These are phyloP conservation scores for Lordiphosa stackelbergi DNA, from an alignment of 1,140 invertebrate genomes.

Conservation along the genomic window DNA sequence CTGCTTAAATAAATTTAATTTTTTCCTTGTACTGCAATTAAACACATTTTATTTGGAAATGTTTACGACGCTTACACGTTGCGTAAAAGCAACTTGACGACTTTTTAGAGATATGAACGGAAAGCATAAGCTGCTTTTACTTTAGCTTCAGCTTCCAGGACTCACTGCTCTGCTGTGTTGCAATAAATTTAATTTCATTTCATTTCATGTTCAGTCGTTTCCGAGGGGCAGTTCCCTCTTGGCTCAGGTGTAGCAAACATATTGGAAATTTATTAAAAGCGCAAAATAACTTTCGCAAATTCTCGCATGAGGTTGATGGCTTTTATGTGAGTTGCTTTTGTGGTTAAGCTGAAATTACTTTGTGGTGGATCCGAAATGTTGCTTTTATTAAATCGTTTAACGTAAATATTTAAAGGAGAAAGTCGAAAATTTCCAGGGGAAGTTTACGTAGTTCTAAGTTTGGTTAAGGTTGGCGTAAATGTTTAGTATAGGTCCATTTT, in stretches of 20 bases:
- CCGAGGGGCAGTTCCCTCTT: conserved; percentile 1
- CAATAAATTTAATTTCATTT: conserved; percentile 63
- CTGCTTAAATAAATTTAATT: conserved; percentile 11
- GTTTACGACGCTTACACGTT: conserved; percentile 62
- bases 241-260: conserved; percentile 50
- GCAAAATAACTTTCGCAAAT: conserved; percentile 35
- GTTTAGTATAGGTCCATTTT: no score
- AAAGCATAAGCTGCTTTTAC: conserved; percentile 39
- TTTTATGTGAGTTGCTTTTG: conserved; percentile 29
- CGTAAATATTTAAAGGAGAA: no score
- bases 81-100: conserved; percentile 65
- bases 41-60: conserved; percentile 64
- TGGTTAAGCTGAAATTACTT: conserved; percentile 39
- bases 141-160: conserved; percentile 5
- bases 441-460: no score
- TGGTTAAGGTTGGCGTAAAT: no score
- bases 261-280: conserved; percentile 53
- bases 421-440: no score
- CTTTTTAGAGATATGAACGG: conserved; percentile 54
- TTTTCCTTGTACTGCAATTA: conserved; percentile 47
- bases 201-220: conserved; percentile 39
- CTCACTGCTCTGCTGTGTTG: conserved; percentile 1
- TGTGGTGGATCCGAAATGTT: conserved; percentile 14
- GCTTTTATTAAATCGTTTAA: background rate
- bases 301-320: conserved; percentile 11